phyloP scores from a whole-genome alignment of 2,113 vertebrate genomes.

The Tricholaema leucomelas region DNA sequence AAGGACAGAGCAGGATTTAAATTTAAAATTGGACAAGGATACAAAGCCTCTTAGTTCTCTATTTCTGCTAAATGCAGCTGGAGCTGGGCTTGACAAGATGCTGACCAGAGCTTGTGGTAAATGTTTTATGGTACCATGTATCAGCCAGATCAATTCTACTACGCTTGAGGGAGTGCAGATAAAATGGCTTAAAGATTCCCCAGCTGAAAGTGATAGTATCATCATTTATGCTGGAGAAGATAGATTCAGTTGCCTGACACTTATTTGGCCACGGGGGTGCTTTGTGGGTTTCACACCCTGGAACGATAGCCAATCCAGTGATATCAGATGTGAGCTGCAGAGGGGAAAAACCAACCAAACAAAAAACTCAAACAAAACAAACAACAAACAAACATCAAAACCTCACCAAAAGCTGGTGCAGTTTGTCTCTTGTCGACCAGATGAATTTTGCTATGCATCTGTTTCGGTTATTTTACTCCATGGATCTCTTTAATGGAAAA shows the following conservation, averaged over 20 bases:
- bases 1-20: background rate
- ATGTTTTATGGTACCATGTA: background rate
- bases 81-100: conserved; percentile 8
- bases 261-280: background rate
- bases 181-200: conserved; percentile 29
- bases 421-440: background rate
- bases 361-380: too few relatives aligned
- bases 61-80: background rate
- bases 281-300: conserved; percentile 32
- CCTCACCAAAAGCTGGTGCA: background rate
- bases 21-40: background rate
- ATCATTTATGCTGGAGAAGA: background rate
- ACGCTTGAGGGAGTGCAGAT: conserved; percentile 14
- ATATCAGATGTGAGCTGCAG: conserved; percentile 18
- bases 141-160: conserved; percentile 31
- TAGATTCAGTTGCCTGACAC: background rate
- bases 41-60: background rate
- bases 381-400: too few relatives aligned
- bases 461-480: background rate
- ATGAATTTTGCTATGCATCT: background rate
- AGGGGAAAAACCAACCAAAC: background rate
- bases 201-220: background rate
- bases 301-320: background rate
- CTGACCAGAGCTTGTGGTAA: conserved; percentile 20
- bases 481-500: background rate